phyloP scores from a whole-genome alignment of 1,140 invertebrate species.

The Chionoecetes opilio region DNA sequence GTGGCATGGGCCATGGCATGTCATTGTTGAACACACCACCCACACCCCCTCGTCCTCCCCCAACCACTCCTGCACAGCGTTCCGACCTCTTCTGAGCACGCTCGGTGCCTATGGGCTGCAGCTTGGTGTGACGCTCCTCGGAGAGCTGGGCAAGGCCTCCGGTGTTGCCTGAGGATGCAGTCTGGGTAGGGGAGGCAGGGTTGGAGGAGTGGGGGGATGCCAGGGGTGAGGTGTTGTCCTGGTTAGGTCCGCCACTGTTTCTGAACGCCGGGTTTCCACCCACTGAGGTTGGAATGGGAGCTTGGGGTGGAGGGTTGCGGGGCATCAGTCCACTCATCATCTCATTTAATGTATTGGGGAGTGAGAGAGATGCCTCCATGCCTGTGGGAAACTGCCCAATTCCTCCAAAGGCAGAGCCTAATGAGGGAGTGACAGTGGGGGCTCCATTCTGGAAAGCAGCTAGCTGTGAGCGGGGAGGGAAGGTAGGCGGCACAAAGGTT shows the following conservation, averaged over 20 bases:
- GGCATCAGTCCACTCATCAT: constrained; percentile 76
- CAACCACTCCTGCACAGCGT: constrained; percentile 61
- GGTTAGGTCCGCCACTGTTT: constrained; percentile 60
- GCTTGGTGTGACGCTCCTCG: constrained; percentile 75
- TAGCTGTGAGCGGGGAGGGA: constrained; percentile 78
- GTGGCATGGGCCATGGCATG: constrained; percentile 66
- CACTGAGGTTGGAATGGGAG: constrained; percentile 67
- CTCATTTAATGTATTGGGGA: constrained; percentile 57
- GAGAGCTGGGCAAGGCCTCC: constrained; percentile 72
- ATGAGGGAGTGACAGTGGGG: constrained; percentile 73
- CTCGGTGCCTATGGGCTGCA: constrained; percentile 81
- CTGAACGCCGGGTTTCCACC: constrained; percentile 67
- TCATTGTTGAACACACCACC: constrained; percentile 43
- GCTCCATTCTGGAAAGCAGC: constrained; percentile 78
- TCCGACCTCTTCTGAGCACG: constrained; percentile 81
- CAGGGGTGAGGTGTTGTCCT: constrained; percentile 68
- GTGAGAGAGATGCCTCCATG: constrained; percentile 66
- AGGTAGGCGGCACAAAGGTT: constrained; percentile 78
- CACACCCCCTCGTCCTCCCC: constrained; percentile 50
- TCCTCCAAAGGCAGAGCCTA: constrained; percentile 75
- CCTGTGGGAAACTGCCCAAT: constrained; percentile 70
- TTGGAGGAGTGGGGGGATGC: constrained; percentile 78
- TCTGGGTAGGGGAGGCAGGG: constrained; percentile 79
- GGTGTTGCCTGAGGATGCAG: constrained; percentile 61
- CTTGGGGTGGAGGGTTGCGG: constrained; percentile 73